Evolutionary conservation across 2,888 invertebrate genomes (phyloP), one percentile per base, ranked within the genome.

Genomic region (Syritta pipiens): DNA sequence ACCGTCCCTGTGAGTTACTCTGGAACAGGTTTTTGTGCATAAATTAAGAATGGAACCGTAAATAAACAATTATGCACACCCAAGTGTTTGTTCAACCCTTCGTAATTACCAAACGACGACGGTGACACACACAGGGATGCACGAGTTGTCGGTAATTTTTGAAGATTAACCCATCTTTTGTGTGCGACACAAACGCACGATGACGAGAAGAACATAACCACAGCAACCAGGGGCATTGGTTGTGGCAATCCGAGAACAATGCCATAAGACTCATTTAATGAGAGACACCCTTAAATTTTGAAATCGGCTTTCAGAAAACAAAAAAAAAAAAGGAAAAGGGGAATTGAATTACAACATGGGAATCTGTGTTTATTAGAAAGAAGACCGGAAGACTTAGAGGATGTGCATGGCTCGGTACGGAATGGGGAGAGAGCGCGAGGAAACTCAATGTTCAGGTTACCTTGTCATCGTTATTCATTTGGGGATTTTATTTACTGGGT

Each of bases 1-100:
- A n/a, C n/a, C 17, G 42, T 40, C 40, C 40, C 24, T 6, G 46
- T 24, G 28, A 35, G 37, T 14, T 3, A 6, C 19, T 35, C 49
- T 26, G 6, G n/a, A 53, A 40, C 68, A 32, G 46, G 69, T 69
- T 68, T 60, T n/a, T 57, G 42, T 72, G 46, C 53, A 60, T 75
- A 28, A 19, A 55, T 69, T 63, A 69, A 49, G 53, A 48, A 48
- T 22, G 32, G 26, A 68, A 62, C 55, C 62, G 62, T 62, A 76
- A 69, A 76, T 63, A 71, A 76, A 69, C 76, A 69, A 69, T 76
- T 69, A 76, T 69, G 42, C 60, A 68, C 48, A 37, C 60, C 28
- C 75, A 75, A 75, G 75, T 75, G 75, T 53, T 53, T 26, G 19
- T 19, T 75, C 53, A 53, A 68, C 60, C 60, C 68, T 51, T 37